Evolutionary conservation across 2,797 vertebrate genomes (phyloP).

Genomic region (Heteromormyrus szaboi): DNA sequence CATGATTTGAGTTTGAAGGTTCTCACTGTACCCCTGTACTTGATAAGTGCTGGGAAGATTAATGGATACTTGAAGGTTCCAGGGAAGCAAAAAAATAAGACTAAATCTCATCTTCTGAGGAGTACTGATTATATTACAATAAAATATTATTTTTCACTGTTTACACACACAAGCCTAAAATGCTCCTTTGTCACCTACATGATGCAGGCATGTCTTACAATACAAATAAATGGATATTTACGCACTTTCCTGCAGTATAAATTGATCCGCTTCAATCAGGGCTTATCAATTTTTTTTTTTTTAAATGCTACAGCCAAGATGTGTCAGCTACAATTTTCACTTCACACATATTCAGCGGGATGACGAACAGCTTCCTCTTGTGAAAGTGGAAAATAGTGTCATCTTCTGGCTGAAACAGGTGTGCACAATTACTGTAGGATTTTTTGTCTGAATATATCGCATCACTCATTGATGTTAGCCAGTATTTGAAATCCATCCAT

Average conservation of each 20-base stretch:
- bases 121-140: neutral
- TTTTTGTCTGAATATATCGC: neutral
- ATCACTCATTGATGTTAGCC: neutral
- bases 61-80: neutral
- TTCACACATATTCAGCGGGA: neutral
- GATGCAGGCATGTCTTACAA: neutral
- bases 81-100: neutral
- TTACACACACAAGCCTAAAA: neutral
- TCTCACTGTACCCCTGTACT: neutral
- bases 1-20: neutral
- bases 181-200: neutral
- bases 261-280: neutral
- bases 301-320: neutral
- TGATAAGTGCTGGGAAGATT: neutral
- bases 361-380: neutral
- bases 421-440: neutral
- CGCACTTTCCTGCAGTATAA: neutral
- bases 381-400: neutral
- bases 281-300: neutral
- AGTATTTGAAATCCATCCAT: conserved; percentile 3
- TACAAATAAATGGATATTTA: neutral
- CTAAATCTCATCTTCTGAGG: neutral
- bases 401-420: neutral
- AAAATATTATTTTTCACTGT: neutral
- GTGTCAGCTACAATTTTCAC: neutral